phyloP scores from a whole-genome alignment of 1,140 invertebrate species.

The Drosophila grimshawi region DNA sequence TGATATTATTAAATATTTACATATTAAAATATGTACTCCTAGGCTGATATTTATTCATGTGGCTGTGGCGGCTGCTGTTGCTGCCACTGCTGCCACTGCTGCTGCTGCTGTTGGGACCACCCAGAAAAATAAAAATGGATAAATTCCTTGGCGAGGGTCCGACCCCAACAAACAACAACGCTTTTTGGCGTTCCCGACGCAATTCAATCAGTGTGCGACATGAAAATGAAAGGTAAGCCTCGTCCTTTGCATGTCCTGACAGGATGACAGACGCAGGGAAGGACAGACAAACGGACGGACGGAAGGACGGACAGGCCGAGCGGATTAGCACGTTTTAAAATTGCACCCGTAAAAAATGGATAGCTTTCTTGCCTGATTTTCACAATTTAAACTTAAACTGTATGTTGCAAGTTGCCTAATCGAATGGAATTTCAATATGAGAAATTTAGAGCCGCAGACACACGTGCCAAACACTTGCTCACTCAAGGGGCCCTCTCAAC shows the following conservation, averaged over 20 bases:
- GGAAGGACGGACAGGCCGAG: neutral
- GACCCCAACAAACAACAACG: constrained; percentile 34
- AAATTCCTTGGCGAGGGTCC: constrained; percentile 27
- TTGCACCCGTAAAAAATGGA: neutral
- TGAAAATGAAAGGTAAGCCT: constrained; percentile 72
- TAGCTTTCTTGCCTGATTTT: neutral
- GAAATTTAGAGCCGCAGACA: constrained; percentile 9
- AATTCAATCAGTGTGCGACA: constrained; percentile 77
- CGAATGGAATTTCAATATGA: constrained; percentile 54
- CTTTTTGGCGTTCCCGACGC: constrained; percentile 43
- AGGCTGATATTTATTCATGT: constrained; percentile 71
- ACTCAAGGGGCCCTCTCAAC: constrained; percentile 34
- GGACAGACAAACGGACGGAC: constrained; percentile 5
- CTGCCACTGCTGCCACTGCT: neutral
- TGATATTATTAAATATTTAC: constrained; percentile 83
- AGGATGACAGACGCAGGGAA: constrained; percentile 19
- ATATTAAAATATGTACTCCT: constrained; percentile 69
- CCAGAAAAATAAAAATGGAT: constrained; percentile 62
- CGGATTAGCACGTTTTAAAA: constrained; percentile 28
- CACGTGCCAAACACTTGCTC: constrained; percentile 37
- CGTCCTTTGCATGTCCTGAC: constrained; percentile 35
- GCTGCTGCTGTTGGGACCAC: constrained; percentile 1
- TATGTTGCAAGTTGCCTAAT: constrained; percentile 8
- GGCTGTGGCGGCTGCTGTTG: constrained; percentile 27
- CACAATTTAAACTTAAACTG: constrained; percentile 15